Evolutionary conservation across 2,113 vertebrate species (phyloP).

Genomic region (Toxostoma redivivum): DNA sequence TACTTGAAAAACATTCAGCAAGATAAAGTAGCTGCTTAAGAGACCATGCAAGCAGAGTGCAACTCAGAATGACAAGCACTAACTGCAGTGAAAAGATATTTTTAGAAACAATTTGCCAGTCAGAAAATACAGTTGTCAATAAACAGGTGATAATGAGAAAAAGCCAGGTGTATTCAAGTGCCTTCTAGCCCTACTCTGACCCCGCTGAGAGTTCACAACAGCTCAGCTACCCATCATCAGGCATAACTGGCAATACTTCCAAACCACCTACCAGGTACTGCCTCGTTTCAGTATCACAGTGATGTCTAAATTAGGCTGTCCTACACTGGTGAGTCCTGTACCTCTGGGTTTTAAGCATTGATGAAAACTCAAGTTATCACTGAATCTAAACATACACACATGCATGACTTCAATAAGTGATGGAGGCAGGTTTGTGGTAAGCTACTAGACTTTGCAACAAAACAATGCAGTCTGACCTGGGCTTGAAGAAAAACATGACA

Average conservation of each 20-base stretch:
- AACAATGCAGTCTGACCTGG: neutral
- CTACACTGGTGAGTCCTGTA: neutral
- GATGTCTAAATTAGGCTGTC: neutral
- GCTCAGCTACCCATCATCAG: neutral
- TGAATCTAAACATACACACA: fast-evolving
- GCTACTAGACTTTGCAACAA: neutral
- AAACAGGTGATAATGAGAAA: neutral
- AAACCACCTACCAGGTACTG: neutral
- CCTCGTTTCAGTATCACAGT: neutral
- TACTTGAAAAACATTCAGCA: neutral
- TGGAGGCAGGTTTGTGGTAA: neutral
- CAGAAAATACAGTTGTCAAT: neutral
- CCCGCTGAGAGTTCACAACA: neutral
- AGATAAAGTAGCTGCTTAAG: neutral
- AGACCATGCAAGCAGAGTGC: neutral
- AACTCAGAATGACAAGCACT: neutral
- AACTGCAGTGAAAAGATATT: neutral
- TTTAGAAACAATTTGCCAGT: neutral
- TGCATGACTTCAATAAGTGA: neutral
- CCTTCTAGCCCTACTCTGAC: neutral
- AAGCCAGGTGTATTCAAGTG: neutral
- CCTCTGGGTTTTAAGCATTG: neutral
- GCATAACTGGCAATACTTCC: neutral
- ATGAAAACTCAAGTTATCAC: neutral
- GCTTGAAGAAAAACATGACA: fast-evolving